Evolutionary conservation across 2,888 invertebrate species (phyloP).

Genomic region (Zelleria hepariella): DNA sequence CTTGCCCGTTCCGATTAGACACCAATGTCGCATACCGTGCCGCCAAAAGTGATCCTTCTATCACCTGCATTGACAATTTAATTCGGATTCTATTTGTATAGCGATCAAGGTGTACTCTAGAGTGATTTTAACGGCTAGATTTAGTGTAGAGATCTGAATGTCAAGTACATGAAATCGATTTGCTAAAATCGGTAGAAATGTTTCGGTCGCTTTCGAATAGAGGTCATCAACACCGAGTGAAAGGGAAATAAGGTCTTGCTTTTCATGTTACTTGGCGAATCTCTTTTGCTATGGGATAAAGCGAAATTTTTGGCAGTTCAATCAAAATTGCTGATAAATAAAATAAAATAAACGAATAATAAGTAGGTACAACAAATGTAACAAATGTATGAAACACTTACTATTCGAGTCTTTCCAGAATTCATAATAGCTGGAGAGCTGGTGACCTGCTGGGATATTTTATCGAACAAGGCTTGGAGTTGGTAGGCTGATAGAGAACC

Average conservation of each 20-base stretch:
- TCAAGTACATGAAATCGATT: conserved; percentile 67
- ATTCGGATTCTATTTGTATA: background rate
- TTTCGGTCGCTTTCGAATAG: conserved; percentile 53
- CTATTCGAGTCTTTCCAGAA: too few relatives aligned
- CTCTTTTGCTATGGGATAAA: too few relatives aligned
- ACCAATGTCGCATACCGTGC: conserved; percentile 25
- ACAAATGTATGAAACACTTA: too few relatives aligned
- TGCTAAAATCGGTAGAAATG: conserved; percentile 32
- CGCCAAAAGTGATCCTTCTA: background rate
- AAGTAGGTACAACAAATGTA: too few relatives aligned
- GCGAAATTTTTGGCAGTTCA: too few relatives aligned
- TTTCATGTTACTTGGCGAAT: too few relatives aligned
- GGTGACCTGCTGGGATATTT: too few relatives aligned
- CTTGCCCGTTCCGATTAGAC: background rate
- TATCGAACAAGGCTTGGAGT: too few relatives aligned
- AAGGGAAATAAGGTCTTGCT: background rate
- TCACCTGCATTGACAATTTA: conserved; percentile 2
- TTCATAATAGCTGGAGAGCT: too few relatives aligned
- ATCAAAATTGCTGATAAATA: too few relatives aligned
- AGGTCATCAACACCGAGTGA: conserved; percentile 29
- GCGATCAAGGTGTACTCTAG: conserved; percentile 22
- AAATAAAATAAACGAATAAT: too few relatives aligned
- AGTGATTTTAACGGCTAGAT: conserved; percentile 11
- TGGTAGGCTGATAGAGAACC: too few relatives aligned
- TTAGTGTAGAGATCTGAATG: conserved; percentile 33